Base-by-base conservation (phyloP, 1,140 invertebrate species). In the Dreissena rostriformis region DNA sequence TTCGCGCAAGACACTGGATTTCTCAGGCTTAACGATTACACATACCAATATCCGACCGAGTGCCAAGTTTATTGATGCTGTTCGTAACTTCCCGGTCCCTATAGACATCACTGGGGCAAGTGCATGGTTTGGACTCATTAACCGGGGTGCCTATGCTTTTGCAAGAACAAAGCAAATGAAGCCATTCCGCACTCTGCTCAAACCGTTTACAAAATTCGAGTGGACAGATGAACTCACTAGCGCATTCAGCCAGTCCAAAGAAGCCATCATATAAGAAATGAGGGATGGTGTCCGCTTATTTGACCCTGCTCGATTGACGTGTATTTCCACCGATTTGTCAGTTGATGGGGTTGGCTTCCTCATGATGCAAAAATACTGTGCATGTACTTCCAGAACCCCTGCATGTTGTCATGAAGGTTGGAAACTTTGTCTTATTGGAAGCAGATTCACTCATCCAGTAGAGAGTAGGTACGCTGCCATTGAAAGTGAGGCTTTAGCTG, bases 1-100 rank as follows among this genome's bases (percentile, higher is more conserved):
- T 88, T 92, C 55, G 86, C 79, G 19, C 49, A 85, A 83, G 88
- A 73, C 73, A 86, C 19, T 90, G 89, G 90, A 91, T 0, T 55
- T 90, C 2, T 75, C 89, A 39, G 74, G 74, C 15, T 51, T 76
- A 39, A 61, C 57, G 53, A 17, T 61, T 22, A 70, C 78, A 81
- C 68, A 28, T 17, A 49, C 22, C 12, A 81, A 17, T 24, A 49
- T 81, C 11, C 68, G 68, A n/a, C 78, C 78, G 66, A 26, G 73
- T 76, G 19, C 19, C 17, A 76, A 61, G 29, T 76, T 28, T 51
- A 53, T 86, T 14, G 12, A 86, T 19, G 85, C 80, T 24, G 84
- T 86, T 49, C 22, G 22, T 14, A 55, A 86, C 76, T 86, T 88
- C 77, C 81, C 19, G 1, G 77, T 66, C 10, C 87, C 85, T 26